phyloP scores from a whole-genome alignment of 2,888 invertebrate species.

The Ischnura elegans region DNA sequence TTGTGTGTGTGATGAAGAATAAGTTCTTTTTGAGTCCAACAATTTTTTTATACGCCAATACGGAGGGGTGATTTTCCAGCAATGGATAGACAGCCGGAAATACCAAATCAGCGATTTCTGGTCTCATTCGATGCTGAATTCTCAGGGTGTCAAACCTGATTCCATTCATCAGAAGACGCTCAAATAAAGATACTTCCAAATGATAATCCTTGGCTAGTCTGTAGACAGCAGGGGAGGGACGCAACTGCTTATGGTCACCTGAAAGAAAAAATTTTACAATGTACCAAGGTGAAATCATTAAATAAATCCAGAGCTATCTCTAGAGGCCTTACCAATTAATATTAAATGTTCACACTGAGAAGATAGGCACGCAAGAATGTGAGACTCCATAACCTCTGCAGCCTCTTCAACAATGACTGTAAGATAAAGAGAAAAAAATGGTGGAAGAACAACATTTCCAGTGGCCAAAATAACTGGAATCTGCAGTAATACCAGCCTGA shows the following conservation, averaged over 20 bases:
- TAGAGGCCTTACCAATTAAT: constrained; percentile 76
- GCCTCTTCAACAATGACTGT: constrained; percentile 80
- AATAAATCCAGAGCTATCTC: not conserved
- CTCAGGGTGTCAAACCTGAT: constrained; percentile 77
- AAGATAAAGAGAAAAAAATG: not conserved
- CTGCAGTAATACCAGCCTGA: no score
- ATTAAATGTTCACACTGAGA: constrained; percentile 78
- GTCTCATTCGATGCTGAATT: constrained; percentile 79
- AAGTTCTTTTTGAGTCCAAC: constrained; percentile 73
- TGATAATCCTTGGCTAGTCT: constrained; percentile 77
- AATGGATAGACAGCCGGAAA: constrained; percentile 67
- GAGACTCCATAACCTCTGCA: constrained; percentile 80
- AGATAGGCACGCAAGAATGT: constrained; percentile 78
- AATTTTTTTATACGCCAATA: constrained; percentile 74
- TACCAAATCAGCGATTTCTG: constrained; percentile 76
- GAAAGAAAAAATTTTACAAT: constrained; percentile 70
- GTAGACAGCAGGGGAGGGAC: constrained; percentile 79
- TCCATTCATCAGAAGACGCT: constrained; percentile 78
- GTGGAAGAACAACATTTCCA: no score
- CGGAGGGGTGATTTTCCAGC: constrained; percentile 74
- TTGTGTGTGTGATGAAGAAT: constrained; percentile 69
- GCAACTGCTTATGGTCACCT: constrained; percentile 80
- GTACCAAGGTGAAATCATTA: not conserved
- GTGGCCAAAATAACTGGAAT: no score
- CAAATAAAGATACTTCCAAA: constrained; percentile 80